Percentiles rank a stretch among this genome's conserved stretches.
phyloP scores from a whole-genome alignment of 2,888 invertebrate genomes.

The Acanthosoma haemorrhoidale region DNA sequence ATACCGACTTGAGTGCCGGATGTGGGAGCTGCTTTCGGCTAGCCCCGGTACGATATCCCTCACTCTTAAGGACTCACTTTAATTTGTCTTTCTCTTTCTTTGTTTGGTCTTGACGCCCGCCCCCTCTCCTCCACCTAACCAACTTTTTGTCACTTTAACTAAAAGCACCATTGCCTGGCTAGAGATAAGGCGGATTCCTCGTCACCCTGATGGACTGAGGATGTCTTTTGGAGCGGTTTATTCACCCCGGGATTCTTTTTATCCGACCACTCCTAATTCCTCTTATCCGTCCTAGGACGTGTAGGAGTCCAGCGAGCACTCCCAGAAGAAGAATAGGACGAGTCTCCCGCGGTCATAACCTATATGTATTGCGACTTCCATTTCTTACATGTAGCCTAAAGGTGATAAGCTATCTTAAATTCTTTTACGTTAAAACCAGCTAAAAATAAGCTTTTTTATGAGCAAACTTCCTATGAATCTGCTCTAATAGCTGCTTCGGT shows the following conservation, averaged over 20 bases:
- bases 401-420: no score
- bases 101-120: not conserved
- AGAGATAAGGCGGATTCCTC: not conserved
- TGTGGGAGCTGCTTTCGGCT: not conserved
- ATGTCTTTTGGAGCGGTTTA: constrained; percentile 11
- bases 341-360: no score
- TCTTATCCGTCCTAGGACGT: not conserved
- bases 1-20: not conserved
- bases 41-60: no score
- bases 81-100: not conserved
- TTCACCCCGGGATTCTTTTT: not conserved
- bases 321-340: not conserved
- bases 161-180: not conserved
- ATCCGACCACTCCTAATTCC: constrained; percentile 1
- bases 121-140: no score
- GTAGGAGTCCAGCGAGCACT: not conserved
- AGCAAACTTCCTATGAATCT: no score
- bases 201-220: not conserved
- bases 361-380: no score
- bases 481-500: no score
- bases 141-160: constrained; percentile 14
- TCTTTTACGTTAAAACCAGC: no score
- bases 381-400: no score
- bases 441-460: no score
- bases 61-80: no score